A percentile compares a stretch with the other conserved stretches of the same genome.
These are phyloP conservation scores for Ennomos fuscantarius DNA, from an alignment of 2,888 invertebrate species.

Conservation along the genomic window DNA sequence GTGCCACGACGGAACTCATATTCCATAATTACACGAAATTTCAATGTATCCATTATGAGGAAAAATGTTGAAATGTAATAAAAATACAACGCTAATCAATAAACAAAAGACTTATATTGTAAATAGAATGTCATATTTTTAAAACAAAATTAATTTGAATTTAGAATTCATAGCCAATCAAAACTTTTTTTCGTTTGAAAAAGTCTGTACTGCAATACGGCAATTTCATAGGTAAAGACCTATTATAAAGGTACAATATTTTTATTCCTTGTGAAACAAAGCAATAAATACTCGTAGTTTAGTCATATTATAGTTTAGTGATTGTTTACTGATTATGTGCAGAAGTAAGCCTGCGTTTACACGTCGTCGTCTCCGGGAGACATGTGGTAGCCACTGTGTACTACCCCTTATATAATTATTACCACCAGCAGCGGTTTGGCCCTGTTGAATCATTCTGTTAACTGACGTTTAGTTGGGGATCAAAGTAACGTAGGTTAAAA, in stretches of 20 bases:
- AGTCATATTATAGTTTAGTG: slow-evolving; percentile 6
- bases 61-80: too few species aligned
- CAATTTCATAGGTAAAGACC: too few species aligned
- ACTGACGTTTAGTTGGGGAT: slow-evolving; percentile 5
- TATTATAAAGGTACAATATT: background rate
- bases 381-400: slow-evolving; percentile 50
- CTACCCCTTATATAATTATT: slow-evolving; percentile 49
- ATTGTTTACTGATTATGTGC: slow-evolving; percentile 46
- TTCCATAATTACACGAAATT: too few species aligned
- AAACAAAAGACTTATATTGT: too few species aligned
- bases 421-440: slow-evolving; percentile 25
- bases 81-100: too few species aligned
- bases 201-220: too few species aligned
- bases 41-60: too few species aligned
- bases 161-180: too few species aligned
- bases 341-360: slow-evolving; percentile 46
- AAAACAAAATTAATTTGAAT: too few species aligned
- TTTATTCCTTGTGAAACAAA: background rate
- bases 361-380: slow-evolving; percentile 46
- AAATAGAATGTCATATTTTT: too few species aligned
- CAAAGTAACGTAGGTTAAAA: background rate
- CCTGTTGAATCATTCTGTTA: slow-evolving; percentile 2
- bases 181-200: too few species aligned
- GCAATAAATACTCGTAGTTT: background rate
- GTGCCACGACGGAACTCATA: too few species aligned